phyloP scores from a whole-genome alignment of 1,140 invertebrate species.

The Bilobella aurantiaca region DNA sequence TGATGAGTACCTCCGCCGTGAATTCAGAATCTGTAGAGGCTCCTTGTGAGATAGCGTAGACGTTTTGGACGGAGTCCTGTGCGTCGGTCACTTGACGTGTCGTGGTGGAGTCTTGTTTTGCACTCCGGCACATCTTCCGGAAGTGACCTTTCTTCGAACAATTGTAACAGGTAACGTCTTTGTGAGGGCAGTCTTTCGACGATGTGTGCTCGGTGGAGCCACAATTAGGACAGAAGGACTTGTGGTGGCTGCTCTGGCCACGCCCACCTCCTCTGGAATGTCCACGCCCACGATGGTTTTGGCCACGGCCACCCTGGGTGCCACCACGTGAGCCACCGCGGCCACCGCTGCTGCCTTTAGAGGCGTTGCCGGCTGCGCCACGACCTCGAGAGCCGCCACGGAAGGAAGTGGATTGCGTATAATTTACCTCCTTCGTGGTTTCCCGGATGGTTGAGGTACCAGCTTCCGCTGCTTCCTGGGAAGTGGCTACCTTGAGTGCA shows the following conservation, averaged over 20 bases:
- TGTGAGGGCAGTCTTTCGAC: slow-evolving; percentile 11
- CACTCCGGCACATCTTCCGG: not conserved
- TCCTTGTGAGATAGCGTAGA: too few species aligned
- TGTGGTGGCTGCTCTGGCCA: not conserved
- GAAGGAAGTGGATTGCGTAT: too few species aligned
- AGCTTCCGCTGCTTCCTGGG: slow-evolving; percentile 10
- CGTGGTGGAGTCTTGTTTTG: too few species aligned
- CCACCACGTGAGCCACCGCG: too few species aligned
- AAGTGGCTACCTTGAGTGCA: not conserved
- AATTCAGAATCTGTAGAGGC: too few species aligned
- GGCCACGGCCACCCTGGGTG: not conserved
- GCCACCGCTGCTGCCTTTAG: too few species aligned
- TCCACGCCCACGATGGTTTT: not conserved
- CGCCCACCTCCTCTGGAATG: not conserved
- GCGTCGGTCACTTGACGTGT: too few species aligned
- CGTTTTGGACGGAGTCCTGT: too few species aligned
- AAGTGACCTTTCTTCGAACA: slow-evolving; percentile 13
- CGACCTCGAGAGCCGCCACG: too few species aligned
- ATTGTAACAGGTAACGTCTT: slow-evolving; percentile 6
- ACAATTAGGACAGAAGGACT: slow-evolving; percentile 8
- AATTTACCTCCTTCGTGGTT: too few species aligned
- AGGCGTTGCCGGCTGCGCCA: too few species aligned
- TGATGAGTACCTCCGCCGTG: not conserved
- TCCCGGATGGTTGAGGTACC: slow-evolving; percentile 5
- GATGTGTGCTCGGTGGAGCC: slow-evolving; percentile 9